Evolutionary conservation across 1,140 invertebrate genomes (phyloP), one percentile per base, ranked within the genome.

Genomic region (Sitobion miscanthi): DNA sequence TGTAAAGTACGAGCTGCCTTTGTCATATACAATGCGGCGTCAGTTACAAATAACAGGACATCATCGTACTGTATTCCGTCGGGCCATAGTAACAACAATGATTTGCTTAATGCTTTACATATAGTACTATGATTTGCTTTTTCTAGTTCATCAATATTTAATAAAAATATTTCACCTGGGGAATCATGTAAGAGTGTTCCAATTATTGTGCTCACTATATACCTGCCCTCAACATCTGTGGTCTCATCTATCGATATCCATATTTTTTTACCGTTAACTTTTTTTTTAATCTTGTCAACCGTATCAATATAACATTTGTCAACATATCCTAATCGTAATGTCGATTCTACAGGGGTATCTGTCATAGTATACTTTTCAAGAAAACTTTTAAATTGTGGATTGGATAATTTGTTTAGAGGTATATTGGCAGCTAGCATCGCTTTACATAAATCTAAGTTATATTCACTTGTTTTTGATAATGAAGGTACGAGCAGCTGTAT

Each of bases 171-270:
- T 49, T 87, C 86, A 42, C 47, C 47, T 5, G 45, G 86, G 25
- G 86, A 87, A 49, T 87, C 45, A n/a, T 87, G 47, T 17, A 87
- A 87, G 45, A 49, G 86, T 49, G 86, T 87, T 87, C 86, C 86
- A 87, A 49, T 87, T 49, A 87, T 87, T 87, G 86, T 87, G 86
- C 86, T 87, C 3, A 87, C 45, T n/a, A 87, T 49, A 87, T 87
- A 87, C 45, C 86, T 38, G 86, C 52, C 52, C 52, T 54, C 52
- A 54, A 21, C 20, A 54, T 54, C 52, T 54, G 52, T 87, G 23
- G 86, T 87, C 35, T 87, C 45, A n/a, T 87, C 86, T 11, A 87
- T 49, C 45, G 45, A 87, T 87, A 87, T 45, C 85, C 21, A 86
- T 45, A 86, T 86, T 86, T 86, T 86, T 45, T 45, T 86, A 45